These are phyloP conservation scores for Lasioglossum calceatum DNA, from an alignment of 2,888 invertebrate genomes.

Conservation along the genomic window DNA sequence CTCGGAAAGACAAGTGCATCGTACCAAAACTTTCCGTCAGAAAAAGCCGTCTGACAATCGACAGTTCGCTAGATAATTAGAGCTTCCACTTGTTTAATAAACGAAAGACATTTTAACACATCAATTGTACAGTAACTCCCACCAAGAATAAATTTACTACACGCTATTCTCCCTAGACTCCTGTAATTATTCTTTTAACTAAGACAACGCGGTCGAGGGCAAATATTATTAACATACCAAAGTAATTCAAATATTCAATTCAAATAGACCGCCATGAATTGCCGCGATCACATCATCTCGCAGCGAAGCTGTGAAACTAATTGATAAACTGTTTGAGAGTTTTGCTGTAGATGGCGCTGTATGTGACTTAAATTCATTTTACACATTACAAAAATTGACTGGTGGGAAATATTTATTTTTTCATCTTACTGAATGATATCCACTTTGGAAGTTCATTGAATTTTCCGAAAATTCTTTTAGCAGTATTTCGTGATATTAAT, in stretches of 20 bases:
- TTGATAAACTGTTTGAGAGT: background rate
- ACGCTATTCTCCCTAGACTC: background rate
- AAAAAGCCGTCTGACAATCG: conserved; percentile 83
- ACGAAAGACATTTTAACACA: conserved; percentile 6
- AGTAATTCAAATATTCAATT: background rate
- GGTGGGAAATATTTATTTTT: background rate
- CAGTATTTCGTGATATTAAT: background rate
- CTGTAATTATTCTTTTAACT: background rate
- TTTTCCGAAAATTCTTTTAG: background rate
- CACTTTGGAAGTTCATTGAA: background rate
- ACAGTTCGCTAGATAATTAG: conserved; percentile 80
- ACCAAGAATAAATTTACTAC: conserved; percentile 6
- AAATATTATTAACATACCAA: background rate
- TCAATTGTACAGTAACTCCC: background rate
- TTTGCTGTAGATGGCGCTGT: background rate
- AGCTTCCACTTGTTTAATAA: background rate
- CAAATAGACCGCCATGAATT: background rate
- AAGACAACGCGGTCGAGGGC: background rate
- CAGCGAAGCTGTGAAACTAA: background rate
- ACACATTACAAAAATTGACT: background rate
- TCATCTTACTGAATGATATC: background rate
- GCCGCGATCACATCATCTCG: background rate
- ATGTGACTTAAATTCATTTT: background rate
- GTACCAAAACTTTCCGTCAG: conserved; percentile 88
- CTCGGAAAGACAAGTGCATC: conserved; percentile 85